Conservation (phyloP, 2,797 vertebrate species). For the Acomys russatus region DNA sequence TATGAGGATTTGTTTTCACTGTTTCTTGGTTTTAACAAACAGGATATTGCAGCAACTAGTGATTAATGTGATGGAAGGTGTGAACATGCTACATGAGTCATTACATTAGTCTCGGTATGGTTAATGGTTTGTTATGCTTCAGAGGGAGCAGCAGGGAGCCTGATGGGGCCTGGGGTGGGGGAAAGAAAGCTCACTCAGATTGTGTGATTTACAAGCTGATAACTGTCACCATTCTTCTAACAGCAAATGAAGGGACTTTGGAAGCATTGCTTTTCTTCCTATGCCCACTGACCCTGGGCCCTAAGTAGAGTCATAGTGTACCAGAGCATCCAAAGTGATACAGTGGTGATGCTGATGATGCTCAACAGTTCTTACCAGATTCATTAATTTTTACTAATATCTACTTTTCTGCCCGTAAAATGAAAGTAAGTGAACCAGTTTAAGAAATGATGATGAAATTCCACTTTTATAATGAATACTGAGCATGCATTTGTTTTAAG, state of each 20-base stretch:
- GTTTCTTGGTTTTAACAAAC: conserved; percentile 69
- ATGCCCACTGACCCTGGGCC: neutral
- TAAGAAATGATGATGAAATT: conserved; percentile 23
- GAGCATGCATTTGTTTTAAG: neutral
- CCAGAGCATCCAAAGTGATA: neutral
- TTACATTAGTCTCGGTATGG: conserved; percentile 51
- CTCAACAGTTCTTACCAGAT: neutral
- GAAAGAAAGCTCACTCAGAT: neutral
- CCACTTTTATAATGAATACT: neutral
- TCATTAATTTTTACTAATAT: neutral
- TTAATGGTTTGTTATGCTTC: conserved; percentile 67
- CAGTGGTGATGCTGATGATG: too few species aligned
- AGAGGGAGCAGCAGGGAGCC: conserved; percentile 16
- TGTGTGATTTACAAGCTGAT: conserved; percentile 37
- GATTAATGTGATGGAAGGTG: conserved; percentile 64
- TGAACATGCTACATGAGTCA: conserved; percentile 60
- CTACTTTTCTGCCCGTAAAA: neutral
- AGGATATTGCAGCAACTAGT: conserved; percentile 68
- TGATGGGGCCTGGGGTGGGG: neutral
- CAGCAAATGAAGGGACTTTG: neutral
- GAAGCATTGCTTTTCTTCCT: neutral
- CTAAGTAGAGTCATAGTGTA: neutral
- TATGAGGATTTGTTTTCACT: conserved; percentile 72
- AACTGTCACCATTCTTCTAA: neutral
- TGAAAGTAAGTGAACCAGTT: neutral